A percentile compares a stretch with the other conserved stretches of the same genome.
These are phyloP conservation scores for Pygocentrus nattereri DNA, from an alignment of 2,797 vertebrate genomes.

Conservation along the genomic window DNA sequence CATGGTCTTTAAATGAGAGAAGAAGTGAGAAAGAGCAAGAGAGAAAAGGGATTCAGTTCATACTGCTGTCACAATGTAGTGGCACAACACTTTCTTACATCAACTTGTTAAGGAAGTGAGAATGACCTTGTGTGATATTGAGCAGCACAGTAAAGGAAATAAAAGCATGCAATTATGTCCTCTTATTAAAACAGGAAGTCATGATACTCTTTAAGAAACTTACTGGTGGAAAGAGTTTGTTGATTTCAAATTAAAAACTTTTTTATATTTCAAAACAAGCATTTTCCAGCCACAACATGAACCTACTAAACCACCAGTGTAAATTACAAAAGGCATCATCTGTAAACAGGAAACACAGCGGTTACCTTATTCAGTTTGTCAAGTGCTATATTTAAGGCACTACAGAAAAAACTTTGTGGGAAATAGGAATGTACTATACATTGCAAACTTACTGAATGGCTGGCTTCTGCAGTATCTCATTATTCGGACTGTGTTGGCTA, in stretches of 20 bases:
- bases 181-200: background rate
- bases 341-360: constrained; percentile 8
- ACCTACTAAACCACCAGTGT: background rate
- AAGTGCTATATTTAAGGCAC: background rate
- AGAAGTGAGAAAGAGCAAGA: background rate
- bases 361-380: background rate
- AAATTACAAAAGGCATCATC: background rate
- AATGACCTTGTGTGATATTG: background rate
- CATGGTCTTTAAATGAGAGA: constrained; percentile 79
- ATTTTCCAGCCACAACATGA: background rate
- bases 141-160: background rate
- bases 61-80: background rate
- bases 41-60: background rate
- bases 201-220: background rate
- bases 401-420: background rate
- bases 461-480: constrained; percentile 93
- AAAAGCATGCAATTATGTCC: too few relatives aligned
- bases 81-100: background rate
- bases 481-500: constrained; percentile 93
- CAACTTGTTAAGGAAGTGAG: background rate
- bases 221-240: background rate
- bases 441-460: constrained; percentile 90
- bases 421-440: background rate
- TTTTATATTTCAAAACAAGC: background rate
- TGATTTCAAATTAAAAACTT: background rate